Percentiles rank a stretch among this genome's conserved stretches.
phyloP scores from a whole-genome alignment of 2,113 vertebrate species.

The Okapia johnstoni region DNA sequence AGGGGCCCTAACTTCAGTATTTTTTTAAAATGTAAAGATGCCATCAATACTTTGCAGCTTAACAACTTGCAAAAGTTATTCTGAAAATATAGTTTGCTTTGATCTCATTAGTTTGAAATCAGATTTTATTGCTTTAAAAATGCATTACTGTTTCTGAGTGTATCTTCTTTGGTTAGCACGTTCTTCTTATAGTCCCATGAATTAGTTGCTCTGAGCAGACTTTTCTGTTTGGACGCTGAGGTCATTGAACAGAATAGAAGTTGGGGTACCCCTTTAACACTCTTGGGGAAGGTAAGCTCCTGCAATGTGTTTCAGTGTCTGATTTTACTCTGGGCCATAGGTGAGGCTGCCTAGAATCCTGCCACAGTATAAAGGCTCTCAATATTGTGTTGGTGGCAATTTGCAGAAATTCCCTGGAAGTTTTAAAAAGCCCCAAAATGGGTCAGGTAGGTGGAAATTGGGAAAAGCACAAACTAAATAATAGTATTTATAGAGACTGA shows the following conservation, averaged over 20 bases:
- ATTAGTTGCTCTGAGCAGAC: not conserved
- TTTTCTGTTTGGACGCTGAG: not conserved
- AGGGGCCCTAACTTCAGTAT: not conserved
- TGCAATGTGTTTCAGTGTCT: not conserved
- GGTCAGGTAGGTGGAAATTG: not conserved
- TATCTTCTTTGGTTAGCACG: not conserved
- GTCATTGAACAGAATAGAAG: not conserved
- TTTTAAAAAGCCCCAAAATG: not conserved
- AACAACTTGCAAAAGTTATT: not conserved
- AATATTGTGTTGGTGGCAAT: not conserved
- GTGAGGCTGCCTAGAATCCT: not conserved
- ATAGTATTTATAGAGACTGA: not conserved
- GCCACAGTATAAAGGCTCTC: not conserved
- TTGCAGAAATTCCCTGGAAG: not conserved
- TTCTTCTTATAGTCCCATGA: not conserved
- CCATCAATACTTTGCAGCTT: not conserved
- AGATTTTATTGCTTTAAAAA: conserved; percentile 3
- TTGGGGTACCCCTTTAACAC: not conserved
- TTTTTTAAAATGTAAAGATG: not conserved
- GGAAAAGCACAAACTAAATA: not conserved
- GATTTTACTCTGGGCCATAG: not conserved
- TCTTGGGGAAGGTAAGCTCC: not conserved
- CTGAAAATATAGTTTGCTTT: not conserved
- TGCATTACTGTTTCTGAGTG: not conserved
- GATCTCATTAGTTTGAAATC: not conserved